Evolutionary conservation across 2,888 invertebrate species (phyloP).

Genomic region (Phymatocera aterrima): DNA sequence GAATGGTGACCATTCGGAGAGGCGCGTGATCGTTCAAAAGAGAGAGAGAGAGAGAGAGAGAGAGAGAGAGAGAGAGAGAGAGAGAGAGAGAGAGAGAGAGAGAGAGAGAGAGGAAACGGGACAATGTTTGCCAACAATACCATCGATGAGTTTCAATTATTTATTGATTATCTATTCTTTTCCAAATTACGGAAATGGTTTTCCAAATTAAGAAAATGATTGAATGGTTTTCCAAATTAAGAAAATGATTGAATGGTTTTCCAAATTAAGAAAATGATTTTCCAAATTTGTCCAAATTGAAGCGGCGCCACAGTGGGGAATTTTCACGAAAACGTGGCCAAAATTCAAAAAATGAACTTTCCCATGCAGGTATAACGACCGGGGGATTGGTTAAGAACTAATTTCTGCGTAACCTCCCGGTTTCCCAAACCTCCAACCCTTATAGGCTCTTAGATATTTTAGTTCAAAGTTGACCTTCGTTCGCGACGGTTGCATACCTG

Average conservation of each 20-base stretch:
- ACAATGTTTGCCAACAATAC: no score
- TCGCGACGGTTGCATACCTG: conserved; percentile 14
- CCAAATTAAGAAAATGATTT: no score
- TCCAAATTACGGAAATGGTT: no score
- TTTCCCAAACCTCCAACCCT: conserved; percentile 32
- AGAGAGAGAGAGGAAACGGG: background rate
- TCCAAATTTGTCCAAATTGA: no score
- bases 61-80: conserved; percentile 3
- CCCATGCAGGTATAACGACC: background rate
- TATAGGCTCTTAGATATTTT: conserved; percentile 20
- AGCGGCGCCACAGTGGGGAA: background rate
- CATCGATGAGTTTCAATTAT: no score
- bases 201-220: no score
- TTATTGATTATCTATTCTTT: no score
- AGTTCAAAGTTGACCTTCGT: no score
- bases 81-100: conserved; percentile 29
- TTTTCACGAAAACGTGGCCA: background rate
- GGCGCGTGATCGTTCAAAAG: background rate
- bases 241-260: no score
- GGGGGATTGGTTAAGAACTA: background rate
- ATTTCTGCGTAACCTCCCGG: conserved; percentile 10
- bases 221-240: no score
- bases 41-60: conserved; percentile 9
- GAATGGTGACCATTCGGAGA: conserved; percentile 46
- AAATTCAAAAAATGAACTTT: background rate